Evolutionary conservation across 1,140 invertebrate species (phyloP).

Genomic region (Anoplolepis gracilipes): DNA sequence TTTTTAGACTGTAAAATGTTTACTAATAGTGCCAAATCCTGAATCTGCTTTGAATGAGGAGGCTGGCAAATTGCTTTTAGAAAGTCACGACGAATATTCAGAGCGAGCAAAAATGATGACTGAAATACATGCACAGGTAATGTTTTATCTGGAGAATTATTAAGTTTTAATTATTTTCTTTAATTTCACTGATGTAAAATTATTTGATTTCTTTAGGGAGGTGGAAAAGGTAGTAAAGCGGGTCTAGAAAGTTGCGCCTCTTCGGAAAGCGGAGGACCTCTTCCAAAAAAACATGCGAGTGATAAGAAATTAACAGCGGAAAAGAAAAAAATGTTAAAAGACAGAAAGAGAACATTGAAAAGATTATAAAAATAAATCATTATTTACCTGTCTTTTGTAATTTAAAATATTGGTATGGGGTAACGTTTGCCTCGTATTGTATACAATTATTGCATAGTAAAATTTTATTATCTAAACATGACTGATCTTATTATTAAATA

Average conservation of each 20-base stretch:
- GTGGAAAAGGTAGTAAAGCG: conserved; percentile 81
- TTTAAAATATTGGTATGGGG: conserved; percentile 73
- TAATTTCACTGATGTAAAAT: neutral
- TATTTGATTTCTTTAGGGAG: conserved; percentile 72
- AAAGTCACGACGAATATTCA: conserved; percentile 96
- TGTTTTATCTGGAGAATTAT: neutral
- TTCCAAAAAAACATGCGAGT: conserved; percentile 93
- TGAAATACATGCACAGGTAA: conserved; percentile 95
- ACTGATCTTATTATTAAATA: conserved; percentile 77
- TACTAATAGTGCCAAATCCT: conserved; percentile 97
- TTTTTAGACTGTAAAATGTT: conserved; percentile 94
- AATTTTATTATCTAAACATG: conserved; percentile 77
- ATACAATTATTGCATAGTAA: conserved; percentile 77
- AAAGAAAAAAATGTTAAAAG: conserved; percentile 92
- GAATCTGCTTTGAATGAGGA: conserved; percentile 98
- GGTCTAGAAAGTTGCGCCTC: conserved; percentile 80
- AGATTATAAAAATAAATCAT: conserved; percentile 90
- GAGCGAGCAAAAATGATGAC: conserved; percentile 97
- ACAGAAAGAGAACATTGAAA: conserved; percentile 95
- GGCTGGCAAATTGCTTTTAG: conserved; percentile 95
- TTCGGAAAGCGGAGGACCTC: conserved; percentile 88
- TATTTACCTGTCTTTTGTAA: conserved; percentile 73
- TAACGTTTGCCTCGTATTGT: conserved; percentile 75
- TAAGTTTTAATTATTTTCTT: neutral
- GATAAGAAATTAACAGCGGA: conserved; percentile 93